These are phyloP conservation scores for Acanthurus leucopareius DNA, from an alignment of 2,797 vertebrate genomes.

Conservation along the genomic window DNA sequence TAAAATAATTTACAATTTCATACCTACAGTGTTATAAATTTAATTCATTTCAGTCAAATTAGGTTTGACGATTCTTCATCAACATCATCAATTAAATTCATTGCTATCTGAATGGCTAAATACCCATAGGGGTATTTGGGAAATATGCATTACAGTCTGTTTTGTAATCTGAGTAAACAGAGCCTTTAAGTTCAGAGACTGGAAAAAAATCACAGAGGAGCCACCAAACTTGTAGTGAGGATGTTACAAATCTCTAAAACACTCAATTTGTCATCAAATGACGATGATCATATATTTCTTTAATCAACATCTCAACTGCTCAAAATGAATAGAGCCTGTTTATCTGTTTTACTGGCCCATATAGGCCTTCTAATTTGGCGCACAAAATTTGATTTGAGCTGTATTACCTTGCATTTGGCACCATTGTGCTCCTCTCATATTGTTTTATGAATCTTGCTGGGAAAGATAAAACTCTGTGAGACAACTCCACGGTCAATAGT, in stretches of 20 bases:
- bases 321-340: conserved; percentile 10
- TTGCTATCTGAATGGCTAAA: background rate
- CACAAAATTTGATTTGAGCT: conserved; percentile 26
- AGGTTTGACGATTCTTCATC: no score
- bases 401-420: conserved; percentile 43
- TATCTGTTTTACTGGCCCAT: conserved; percentile 6
- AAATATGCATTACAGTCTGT: no score
- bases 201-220: background rate
- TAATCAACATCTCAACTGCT: background rate
- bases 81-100: background rate
- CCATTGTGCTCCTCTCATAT: conserved; percentile 41
- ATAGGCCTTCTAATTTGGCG: conserved; percentile 11
- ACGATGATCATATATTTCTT: conserved; percentile 5
- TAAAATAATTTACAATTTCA: background rate
- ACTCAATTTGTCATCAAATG: conserved; percentile 6
- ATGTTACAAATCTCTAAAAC: background rate
- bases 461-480: conserved; percentile 63
- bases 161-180: background rate
- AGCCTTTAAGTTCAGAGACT: background rate
- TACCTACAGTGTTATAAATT: background rate
- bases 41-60: background rate
- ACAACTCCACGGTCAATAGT: conserved; percentile 75
- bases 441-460: conserved; percentile 52
- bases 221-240: background rate
- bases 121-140: no score